Percentiles rank a stretch among this genome's conserved stretches.
Evolutionary conservation across 2,113 vertebrate genomes (phyloP).

Genomic region (Corydoras sp.): DNA sequence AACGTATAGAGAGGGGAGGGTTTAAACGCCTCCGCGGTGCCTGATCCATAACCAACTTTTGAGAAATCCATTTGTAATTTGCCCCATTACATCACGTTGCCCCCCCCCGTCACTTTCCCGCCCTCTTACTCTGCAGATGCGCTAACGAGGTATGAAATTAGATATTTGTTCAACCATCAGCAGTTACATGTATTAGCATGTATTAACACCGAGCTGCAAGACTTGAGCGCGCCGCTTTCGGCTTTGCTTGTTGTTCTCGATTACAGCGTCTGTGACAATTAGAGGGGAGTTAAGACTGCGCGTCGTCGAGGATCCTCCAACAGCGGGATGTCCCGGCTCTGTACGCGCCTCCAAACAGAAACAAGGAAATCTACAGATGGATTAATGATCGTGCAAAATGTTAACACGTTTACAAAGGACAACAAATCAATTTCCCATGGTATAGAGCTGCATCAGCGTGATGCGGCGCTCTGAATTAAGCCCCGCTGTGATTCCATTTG

Average conservation of each 20-base stretch:
- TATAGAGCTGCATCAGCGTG: too few species aligned
- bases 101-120: slow-evolving; percentile 3
- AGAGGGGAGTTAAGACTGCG: neutral
- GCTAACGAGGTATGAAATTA: slow-evolving; percentile 37
- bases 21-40: slow-evolving; percentile 10
- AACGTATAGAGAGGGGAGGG: neutral
- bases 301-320: too few species aligned
- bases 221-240: neutral
- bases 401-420: too few species aligned
- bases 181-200: slow-evolving; percentile 1
- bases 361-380: too few species aligned
- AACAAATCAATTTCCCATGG: too few species aligned
- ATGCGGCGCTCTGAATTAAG: too few species aligned
- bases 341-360: too few species aligned
- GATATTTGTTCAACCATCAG: slow-evolving; percentile 31
- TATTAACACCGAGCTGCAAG: neutral
- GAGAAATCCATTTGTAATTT: slow-evolving; percentile 12
- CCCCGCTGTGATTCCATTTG: too few species aligned
- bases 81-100: slow-evolving; percentile 20
- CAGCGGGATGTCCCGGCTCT: too few species aligned
- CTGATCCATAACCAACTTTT: slow-evolving; percentile 9
- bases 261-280: slow-evolving; percentile 9
- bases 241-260: slow-evolving; percentile 24
- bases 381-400: too few species aligned
- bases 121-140: neutral